Conservation (phyloP, 2,888 invertebrate species). For the Oligia latruncula region DNA sequence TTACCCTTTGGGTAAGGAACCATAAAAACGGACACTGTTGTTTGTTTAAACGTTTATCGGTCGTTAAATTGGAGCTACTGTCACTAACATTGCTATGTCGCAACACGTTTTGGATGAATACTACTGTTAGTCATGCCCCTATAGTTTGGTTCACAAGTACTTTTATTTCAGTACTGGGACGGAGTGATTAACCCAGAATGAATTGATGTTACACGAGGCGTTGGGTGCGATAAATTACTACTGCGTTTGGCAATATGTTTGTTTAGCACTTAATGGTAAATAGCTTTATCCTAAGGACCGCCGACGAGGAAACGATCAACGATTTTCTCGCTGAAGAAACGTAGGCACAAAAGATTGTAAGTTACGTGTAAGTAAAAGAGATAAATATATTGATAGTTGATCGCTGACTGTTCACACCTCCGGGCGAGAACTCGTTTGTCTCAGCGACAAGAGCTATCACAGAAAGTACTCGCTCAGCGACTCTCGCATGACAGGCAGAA, state of each 20-base stretch:
- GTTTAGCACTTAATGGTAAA: neutral
- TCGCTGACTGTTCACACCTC: neutral
- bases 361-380: neutral
- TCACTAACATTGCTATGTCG: conserved; percentile 23
- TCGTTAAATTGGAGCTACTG: conserved; percentile 17
- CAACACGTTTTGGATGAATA: conserved; percentile 16
- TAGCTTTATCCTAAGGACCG: neutral
- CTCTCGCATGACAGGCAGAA: neutral
- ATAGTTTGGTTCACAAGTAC: conserved; percentile 28
- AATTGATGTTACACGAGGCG: conserved; percentile 27
- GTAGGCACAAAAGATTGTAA: neutral
- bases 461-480: neutral
- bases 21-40: neutral
- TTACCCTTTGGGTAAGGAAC: no score
- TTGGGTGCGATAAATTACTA: neutral
- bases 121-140: conserved; percentile 16
- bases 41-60: conserved; percentile 15
- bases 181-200: conserved; percentile 47
- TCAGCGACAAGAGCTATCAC: neutral
- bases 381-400: neutral
- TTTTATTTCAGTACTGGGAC: conserved; percentile 37
- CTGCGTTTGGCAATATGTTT: neutral
- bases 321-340: neutral
- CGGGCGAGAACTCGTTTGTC: neutral
- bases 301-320: neutral